Conservation (phyloP, 2,888 invertebrate species). For the Drosophila dives region DNA sequence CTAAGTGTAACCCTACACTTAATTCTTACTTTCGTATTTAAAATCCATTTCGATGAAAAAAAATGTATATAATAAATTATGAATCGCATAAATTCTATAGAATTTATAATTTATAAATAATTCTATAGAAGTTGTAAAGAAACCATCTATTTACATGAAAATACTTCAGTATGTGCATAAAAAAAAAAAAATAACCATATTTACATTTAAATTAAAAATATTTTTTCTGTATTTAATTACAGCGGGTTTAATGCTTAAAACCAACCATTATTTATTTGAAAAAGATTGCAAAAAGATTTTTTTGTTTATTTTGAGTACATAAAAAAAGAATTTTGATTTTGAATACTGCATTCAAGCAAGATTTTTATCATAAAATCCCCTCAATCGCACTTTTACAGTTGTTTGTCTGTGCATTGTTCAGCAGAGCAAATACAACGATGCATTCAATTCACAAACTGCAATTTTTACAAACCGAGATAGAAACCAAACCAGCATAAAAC, state of each 20-base stretch:
- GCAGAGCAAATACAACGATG: conserved; percentile 13
- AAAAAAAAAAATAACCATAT: not conserved
- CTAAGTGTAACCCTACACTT: not conserved
- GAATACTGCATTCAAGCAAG: not conserved
- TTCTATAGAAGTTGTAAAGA: not conserved
- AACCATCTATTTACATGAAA: not conserved
- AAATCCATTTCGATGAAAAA: not conserved
- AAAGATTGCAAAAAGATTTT: too few species aligned
- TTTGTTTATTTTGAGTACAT: not conserved
- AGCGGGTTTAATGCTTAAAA: not conserved
- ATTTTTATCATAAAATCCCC: not conserved
- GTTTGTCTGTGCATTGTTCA: conserved; percentile 7
- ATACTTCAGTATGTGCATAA: not conserved
- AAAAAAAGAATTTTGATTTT: not conserved
- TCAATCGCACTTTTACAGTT: not conserved
- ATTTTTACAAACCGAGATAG: conserved; percentile 22
- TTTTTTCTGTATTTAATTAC: not conserved
- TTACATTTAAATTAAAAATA: not conserved
- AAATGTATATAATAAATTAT: fast-evolving
- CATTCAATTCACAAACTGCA: conserved; percentile 8
- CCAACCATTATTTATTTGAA: not conserved
- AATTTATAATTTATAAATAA: too few species aligned
- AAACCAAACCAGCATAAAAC: conserved; percentile 48
- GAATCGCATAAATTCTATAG: not conserved
- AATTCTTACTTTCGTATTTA: not conserved